phyloP scores from a whole-genome alignment of 2,113 vertebrate genomes.

The Elgaria multicarinata region DNA sequence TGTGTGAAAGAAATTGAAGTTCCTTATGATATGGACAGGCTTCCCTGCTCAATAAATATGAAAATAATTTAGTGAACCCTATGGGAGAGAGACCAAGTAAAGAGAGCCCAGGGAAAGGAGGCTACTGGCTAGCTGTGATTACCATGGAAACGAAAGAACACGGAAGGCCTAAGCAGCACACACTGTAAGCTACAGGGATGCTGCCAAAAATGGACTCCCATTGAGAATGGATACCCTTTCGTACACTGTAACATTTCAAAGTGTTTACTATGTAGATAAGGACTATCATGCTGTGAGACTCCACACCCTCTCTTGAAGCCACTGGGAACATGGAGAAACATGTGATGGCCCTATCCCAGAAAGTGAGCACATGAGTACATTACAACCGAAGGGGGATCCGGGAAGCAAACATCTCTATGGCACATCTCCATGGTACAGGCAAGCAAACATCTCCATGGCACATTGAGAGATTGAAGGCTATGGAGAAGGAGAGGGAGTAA shows the following conservation, averaged over 20 bases:
- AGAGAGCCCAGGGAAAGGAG: neutral
- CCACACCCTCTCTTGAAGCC: neutral
- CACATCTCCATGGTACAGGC: no score
- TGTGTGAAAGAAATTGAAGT: fast-evolving
- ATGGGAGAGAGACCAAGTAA: neutral
- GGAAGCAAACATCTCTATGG: neutral
- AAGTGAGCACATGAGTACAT: neutral
- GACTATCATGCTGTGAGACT: neutral
- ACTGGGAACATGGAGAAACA: neutral
- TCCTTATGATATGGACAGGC: fast-evolving
- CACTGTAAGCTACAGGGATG: neutral
- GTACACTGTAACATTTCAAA: no score
- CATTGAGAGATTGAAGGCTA: neutral
- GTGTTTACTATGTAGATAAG: neutral
- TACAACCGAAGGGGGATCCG: neutral
- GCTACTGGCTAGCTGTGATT: neutral
- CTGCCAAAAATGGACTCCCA: neutral
- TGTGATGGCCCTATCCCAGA: neutral
- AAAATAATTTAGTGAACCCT: neutral
- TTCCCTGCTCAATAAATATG: neutral
- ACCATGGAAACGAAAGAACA: neutral
- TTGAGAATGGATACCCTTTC: neutral
- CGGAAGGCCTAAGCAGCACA: neutral
- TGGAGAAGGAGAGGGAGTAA: neutral
- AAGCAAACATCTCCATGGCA: neutral